phyloP scores from a whole-genome alignment of 2,113 vertebrate species.

The Odontophorus gujanensis region DNA sequence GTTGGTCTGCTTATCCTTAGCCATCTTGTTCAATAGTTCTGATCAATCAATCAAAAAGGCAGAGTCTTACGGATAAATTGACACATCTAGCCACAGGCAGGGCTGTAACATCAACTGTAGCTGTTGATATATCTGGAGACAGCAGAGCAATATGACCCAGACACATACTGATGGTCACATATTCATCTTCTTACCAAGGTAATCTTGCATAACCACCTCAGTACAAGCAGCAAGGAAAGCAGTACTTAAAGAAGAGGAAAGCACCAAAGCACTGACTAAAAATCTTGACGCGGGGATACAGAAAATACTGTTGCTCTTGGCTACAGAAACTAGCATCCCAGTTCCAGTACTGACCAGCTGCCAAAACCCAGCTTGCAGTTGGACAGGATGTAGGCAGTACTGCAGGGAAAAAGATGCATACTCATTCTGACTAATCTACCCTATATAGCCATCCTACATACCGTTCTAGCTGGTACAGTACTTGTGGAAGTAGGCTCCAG shows the following conservation, averaged over 20 bases:
- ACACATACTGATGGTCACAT: no score
- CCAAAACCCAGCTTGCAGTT: neutral
- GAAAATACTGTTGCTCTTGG: neutral
- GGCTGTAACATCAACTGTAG: neutral
- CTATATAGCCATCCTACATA: neutral
- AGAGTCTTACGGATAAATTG: neutral
- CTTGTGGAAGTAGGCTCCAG: neutral
- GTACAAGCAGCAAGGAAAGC: neutral
- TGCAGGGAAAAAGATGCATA: neutral
- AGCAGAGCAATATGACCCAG: neutral
- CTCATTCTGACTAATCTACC: neutral
- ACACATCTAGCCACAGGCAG: neutral
- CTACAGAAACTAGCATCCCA: neutral
- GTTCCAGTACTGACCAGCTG: neutral
- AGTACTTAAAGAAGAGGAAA: neutral
- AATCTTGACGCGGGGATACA: neutral
- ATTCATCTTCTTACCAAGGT: neutral
- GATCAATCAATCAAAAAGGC: neutral
- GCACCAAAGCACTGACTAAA: neutral
- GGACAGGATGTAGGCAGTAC: neutral
- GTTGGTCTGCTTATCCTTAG: neutral
- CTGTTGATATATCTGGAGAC: neutral
- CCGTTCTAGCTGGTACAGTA: fast-evolving
- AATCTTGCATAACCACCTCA: neutral
- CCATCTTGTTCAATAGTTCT: neutral